Percentiles rank a stretch among this genome's conserved stretches.
These are phyloP conservation scores for Noctua fimbriata DNA, from an alignment of 2,888 invertebrate genomes.

Conservation along the genomic window DNA sequence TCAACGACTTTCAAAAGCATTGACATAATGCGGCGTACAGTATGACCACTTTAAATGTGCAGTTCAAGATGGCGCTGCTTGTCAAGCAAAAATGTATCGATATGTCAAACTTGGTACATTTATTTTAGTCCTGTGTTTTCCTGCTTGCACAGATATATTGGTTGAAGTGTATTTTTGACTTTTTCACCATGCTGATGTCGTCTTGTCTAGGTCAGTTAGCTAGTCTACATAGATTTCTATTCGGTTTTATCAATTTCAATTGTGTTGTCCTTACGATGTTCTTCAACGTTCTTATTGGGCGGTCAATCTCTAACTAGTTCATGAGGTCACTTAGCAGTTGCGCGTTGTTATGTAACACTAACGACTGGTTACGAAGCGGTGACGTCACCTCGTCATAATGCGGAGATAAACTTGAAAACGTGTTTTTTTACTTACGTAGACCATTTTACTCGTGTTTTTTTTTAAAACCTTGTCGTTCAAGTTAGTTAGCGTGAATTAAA, in stretches of 20 bases:
- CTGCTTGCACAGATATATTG: neutral
- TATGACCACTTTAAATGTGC: neutral
- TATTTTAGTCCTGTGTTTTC: neutral
- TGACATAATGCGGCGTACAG: neutral
- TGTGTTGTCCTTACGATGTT: neutral
- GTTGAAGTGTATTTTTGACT: neutral
- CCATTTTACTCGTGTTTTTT: neutral
- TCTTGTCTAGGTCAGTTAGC: neutral
- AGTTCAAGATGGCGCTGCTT: neutral
- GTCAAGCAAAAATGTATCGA: neutral
- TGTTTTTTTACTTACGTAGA: neutral
- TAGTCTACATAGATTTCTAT: neutral
- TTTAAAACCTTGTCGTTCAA: neutral
- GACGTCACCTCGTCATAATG: slow-evolving; percentile 51
- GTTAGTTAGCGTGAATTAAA: neutral
- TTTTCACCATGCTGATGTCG: neutral
- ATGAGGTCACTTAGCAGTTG: slow-evolving; percentile 39
- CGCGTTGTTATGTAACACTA: slow-evolving; percentile 35
- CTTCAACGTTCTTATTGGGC: neutral
- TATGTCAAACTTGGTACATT: neutral
- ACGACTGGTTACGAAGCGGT: slow-evolving; percentile 11
- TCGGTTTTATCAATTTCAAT: neutral
- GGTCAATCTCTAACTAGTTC: slow-evolving; percentile 36
- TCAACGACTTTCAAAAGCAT: neutral
- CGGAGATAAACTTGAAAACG: slow-evolving; percentile 16